Evolutionary conservation across 2,888 invertebrate genomes (phyloP), one percentile per base, ranked within the genome.

Genomic region (Lordiphosa fenestrarum): DNA sequence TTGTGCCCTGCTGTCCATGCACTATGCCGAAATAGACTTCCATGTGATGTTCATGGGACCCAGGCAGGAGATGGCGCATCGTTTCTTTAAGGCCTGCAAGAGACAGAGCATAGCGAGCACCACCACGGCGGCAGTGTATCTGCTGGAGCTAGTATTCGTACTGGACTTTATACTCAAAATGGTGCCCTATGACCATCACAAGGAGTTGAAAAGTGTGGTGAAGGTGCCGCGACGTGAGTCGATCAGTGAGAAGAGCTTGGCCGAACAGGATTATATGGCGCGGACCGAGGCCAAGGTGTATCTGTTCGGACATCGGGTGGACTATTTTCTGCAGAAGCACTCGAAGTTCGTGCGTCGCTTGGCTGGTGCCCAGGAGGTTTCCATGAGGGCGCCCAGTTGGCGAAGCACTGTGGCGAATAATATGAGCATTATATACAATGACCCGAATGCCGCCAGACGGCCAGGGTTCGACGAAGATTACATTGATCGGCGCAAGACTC

Each of bases 11-110:
- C 4, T 63, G 6, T 54, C 77, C 19, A 76, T 82, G 78, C 58
- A 69, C 44, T 71, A 74, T 49, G 84, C 77, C 0, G 86, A 86
- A 50, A 12, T 12, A 3, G 86, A 86, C 48, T 73, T 71, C 19
- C 86, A 86, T 59, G 50, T 86, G 50, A 61, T 69, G 51, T 86
- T 71, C 39, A 69, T 86, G 55, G 70, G 73, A 0, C 66, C 66
- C 4, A n/a, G 50, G 4, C 75, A 85, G 54, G 81, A 80, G 41
- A 6, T 55, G 12, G 30, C 59, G 0, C 77, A 76, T 51, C 9
- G 30, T 0, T 85, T 68, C 39, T 81, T 82, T 56, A 15, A 2
- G 0, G 51, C 52, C 3, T 81, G 70, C 33, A 83, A 71, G 47
- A 25, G 23, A n/a, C 84, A 84, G 55, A 70, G 70, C 5, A 47